phyloP scores from a whole-genome alignment of 2,113 vertebrate genomes.

The Smithornis capensis region DNA sequence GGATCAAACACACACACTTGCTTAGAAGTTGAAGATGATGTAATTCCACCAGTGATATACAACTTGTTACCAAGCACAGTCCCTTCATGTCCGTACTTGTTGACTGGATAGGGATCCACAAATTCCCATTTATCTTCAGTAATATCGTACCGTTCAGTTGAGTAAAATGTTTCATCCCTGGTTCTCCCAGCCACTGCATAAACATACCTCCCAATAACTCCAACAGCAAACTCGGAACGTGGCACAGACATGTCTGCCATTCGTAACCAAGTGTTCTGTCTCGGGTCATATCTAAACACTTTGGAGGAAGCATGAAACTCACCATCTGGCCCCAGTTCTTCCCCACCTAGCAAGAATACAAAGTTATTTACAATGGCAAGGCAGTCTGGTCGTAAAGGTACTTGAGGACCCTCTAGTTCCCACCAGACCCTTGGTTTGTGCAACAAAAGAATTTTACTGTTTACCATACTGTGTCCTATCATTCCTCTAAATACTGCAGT shows the following conservation, averaged over 20 bases:
- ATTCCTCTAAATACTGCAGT: slow-evolving; percentile 97
- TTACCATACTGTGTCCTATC: slow-evolving; percentile 99
- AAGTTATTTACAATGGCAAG: slow-evolving; percentile 98
- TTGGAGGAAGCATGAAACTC: slow-evolving; percentile 99
- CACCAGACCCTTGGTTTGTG: slow-evolving; percentile 98
- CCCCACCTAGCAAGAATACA: slow-evolving; percentile 93
- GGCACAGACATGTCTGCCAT: slow-evolving; percentile 99
- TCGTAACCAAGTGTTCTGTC: slow-evolving; percentile 95
- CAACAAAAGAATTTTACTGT: slow-evolving; percentile 97
- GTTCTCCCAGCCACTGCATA: slow-evolving; percentile 96
- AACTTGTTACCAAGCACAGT: slow-evolving; percentile 93
- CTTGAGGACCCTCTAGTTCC: slow-evolving; percentile 97
- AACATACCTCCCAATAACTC: slow-evolving; percentile 94
- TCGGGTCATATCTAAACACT: slow-evolving; percentile 96
- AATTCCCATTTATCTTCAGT: slow-evolving; percentile 98
- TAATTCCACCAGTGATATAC: slow-evolving; percentile 98
- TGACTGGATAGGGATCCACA: slow-evolving; percentile 96
- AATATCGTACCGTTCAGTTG: slow-evolving; percentile 96
- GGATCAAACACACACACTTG: slow-evolving; percentile 98
- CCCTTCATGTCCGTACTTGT: slow-evolving; percentile 97
- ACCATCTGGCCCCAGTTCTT: slow-evolving; percentile 95
- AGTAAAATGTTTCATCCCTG: slow-evolving; percentile 97
- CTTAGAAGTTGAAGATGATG: slow-evolving; percentile 97
- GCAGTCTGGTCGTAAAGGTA: slow-evolving; percentile 94
- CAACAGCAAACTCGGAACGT: slow-evolving; percentile 96